Evolutionary conservation across 92 coral and sea anemone genomes (phyloP).

Genomic region (Montipora capitata): DNA sequence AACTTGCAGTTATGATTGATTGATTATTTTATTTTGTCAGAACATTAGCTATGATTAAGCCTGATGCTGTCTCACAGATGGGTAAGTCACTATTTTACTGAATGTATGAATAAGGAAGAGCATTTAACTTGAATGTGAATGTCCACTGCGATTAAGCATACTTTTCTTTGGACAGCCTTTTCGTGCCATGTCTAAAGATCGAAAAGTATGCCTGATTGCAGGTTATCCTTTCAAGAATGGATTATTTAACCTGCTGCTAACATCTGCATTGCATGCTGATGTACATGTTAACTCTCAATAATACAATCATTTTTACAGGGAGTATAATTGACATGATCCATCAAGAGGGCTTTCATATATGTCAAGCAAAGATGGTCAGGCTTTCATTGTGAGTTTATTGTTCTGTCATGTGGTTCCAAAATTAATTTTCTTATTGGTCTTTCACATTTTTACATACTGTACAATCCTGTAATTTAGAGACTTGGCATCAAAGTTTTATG

Average conservation of each 20-base stretch:
- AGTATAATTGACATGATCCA: slow-evolving; percentile 89
- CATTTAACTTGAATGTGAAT: no score
- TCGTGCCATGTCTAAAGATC: no score
- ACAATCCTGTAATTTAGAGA: slow-evolving; percentile 45
- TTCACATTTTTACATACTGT: no score
- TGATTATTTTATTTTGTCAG: slow-evolving; percentile 41
- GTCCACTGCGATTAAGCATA: no score
- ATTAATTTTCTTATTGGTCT: no score
- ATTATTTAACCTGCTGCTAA: no score
- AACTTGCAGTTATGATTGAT: neutral
- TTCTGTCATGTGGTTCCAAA: no score
- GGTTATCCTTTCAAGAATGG: no score
- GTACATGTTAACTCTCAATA: neutral
- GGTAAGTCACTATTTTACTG: slow-evolving; percentile 63
- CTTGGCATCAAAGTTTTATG: slow-evolving; percentile 88
- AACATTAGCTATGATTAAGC: slow-evolving; percentile 96
- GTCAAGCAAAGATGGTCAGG: slow-evolving; percentile 89
- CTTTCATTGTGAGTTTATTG: slow-evolving; percentile 75
- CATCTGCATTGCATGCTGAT: no score
- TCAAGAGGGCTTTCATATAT: slow-evolving; percentile 85
- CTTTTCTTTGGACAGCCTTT: no score
- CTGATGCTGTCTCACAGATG: slow-evolving; percentile 90
- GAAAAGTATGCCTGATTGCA: no score
- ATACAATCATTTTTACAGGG: slow-evolving; percentile 59
- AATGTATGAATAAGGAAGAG: no score